Base-by-base conservation (phyloP, 2,888 invertebrate species). In the Boloria euphrosyne region DNA sequence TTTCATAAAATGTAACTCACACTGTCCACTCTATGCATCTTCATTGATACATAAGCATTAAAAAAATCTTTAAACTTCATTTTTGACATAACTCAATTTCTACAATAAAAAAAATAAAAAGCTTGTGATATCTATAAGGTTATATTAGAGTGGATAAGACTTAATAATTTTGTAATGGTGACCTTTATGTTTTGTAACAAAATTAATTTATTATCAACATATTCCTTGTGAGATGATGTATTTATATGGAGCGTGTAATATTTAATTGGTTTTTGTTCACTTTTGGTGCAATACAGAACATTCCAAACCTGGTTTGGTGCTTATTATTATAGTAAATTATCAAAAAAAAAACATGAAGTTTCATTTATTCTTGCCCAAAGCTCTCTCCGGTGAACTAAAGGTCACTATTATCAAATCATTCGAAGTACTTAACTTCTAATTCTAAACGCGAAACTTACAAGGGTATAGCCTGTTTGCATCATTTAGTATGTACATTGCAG, bases 291-390 rank as follows among this genome's bases (percentile, higher is more conserved):
- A 90, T 90, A 89, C 85, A 83, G 88, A 87, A 90, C 91, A 91
- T 91, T 91, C 90, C 91, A 89, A 90, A 91, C 90, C 75, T 87
- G 81, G 90, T 91, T 90, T 91, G 90, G 91, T 90, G 90, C 90
- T 90, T 87, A 86, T 86, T 86, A 83, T 85, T 84, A 80, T 85
- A 90, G 89, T 89, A 89, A 91, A 81, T 80, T 86, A 85, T 89
- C 85, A 81, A 86, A 84, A 86, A 84, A 83, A 85, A 80, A 75
- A 68, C 73, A 64, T 81, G 81, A 71, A 83, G 88, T 91, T 90
- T 91, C 82, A 90, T 91, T 91, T 89, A 72, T 72, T 68, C 80
- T 84, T 83, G 84, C 85, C 87, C 80, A 64, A 73, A 64, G 83
- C 84, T 85, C 84, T 89, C 83, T 63, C 49, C 47, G 13, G 31